Evolutionary conservation across 2,888 invertebrate genomes (phyloP), one percentile per base, ranked within the genome.

Genomic region (Magallana nippona): DNA sequence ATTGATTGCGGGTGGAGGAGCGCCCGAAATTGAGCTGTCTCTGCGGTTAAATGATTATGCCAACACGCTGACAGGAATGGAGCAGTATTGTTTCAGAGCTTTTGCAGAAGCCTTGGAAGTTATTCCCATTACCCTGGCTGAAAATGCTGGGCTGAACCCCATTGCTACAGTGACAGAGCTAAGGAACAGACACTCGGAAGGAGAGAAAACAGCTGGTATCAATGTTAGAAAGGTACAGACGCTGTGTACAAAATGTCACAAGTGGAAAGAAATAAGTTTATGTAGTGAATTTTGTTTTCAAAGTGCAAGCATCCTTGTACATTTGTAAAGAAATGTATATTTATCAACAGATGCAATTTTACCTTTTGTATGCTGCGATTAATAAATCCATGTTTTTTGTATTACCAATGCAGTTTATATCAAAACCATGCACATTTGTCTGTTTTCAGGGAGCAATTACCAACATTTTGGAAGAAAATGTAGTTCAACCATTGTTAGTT

Each of bases 111-210:
- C 99, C 8, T 95, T 99, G 84, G 99, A 99, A 95, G 97, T 98
- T 32, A 97, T 98, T 92, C 98, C 98, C 22, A 97, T 96, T 88
- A 98, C 98, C 5, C 94, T 98, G 91, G 97, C 98, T 2, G 98
- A 98, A 94, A 98, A 98, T 95, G 97, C 97, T 57, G 98, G 98
- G 10, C 95, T 98, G 83, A 98, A 97, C 95, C 97, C 98, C 1
- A 98, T 99, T 93, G 96, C 97, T 90, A 99, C 99, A 0, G 99
- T 99, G 15, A 99, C 99, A 0, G 99, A 99, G 94, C 95, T 99
- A 90, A 96, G 99, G 86, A 98, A 97, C 93, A 96, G 97, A 91
- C 99, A 99, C 95, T 98, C 98, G 10, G 96, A 96, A 89, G 97
- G 97, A 58, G 97, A 97, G 92, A 96, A 95, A 87, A 97, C 96